Percentiles rank a stretch among this genome's conserved stretches.
Conservation (phyloP, 1,140 invertebrate species). For the Diploscapter pachys region DNA sequence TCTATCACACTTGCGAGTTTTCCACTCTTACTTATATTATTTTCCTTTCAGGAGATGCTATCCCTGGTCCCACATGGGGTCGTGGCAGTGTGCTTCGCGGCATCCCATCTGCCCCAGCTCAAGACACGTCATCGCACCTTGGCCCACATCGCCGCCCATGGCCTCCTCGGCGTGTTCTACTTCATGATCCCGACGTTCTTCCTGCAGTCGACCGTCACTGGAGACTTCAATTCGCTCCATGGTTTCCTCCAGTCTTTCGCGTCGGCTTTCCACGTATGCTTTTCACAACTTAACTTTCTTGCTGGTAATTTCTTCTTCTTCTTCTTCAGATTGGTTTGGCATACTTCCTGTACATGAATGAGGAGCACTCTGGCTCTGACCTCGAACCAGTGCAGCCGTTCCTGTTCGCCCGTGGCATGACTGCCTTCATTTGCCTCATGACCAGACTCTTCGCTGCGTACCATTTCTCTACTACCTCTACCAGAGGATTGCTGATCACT, state of each 20-base stretch:
- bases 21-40: too few relatives aligned
- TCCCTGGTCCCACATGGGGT: too few relatives aligned
- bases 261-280: slow-evolving; percentile 29
- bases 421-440: slow-evolving; percentile 34
- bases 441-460: slow-evolving; percentile 36
- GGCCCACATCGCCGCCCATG: too few relatives aligned
- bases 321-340: slow-evolving; percentile 20
- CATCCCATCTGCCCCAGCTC: too few relatives aligned
- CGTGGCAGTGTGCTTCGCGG: too few relatives aligned
- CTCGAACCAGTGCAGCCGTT: slow-evolving; percentile 19
- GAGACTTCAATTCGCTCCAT: slow-evolving; percentile 27
- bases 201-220: slow-evolving; percentile 1
- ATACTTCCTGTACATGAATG: slow-evolving; percentile 25
- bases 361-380: background rate
- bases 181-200: too few relatives aligned
- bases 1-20: too few relatives aligned
- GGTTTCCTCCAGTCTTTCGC: slow-evolving; percentile 30
- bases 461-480: slow-evolving; percentile 27
- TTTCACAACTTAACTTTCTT: background rate
- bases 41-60: too few relatives aligned
- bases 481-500: slow-evolving; percentile 30
- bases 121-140: too few relatives aligned
- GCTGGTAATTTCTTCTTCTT: background rate
- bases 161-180: too few relatives aligned
- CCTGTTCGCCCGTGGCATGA: slow-evolving; percentile 31